Conservation (phyloP, 2,797 vertebrate genomes). For the Onychomys arenicola region DNA sequence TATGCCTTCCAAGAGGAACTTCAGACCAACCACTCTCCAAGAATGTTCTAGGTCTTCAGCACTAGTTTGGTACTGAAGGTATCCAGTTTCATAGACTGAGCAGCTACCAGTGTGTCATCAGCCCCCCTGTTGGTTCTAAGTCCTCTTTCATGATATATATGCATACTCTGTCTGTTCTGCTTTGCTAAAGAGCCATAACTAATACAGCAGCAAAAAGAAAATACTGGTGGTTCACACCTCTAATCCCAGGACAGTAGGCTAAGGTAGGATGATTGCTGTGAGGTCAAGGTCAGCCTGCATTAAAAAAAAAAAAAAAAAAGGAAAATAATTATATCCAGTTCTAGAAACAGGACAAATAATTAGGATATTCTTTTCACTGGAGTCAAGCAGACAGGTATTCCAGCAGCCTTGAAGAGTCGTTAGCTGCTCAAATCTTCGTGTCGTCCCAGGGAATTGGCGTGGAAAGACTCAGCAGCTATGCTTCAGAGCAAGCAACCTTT, state of each 20-base stretch:
- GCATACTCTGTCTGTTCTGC: background rate
- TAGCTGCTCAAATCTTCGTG: background rate
- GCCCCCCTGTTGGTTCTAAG: background rate
- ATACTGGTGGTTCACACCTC: background rate
- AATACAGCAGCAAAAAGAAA: background rate
- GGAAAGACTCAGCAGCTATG: background rate
- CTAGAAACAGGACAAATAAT: background rate
- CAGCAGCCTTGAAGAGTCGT: background rate
- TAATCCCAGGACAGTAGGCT: background rate
- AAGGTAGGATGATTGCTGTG: too few relatives aligned
- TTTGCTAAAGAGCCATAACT: background rate
- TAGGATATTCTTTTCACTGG: background rate
- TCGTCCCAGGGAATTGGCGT: background rate
- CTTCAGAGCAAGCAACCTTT: background rate
- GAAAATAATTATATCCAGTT: background rate
- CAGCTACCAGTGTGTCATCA: background rate
- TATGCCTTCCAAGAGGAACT: background rate
- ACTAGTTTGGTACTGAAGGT: background rate
- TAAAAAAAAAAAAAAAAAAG: background rate
- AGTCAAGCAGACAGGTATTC: background rate
- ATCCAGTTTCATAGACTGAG: background rate
- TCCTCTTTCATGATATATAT: background rate
- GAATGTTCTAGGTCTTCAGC: background rate
- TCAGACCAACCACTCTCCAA: background rate
- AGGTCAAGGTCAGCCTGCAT: background rate